Evolutionary conservation across 2,113 vertebrate species (phyloP), one percentile per base, ranked within the genome.

Genomic region (Odobenus rosmarus): DNA sequence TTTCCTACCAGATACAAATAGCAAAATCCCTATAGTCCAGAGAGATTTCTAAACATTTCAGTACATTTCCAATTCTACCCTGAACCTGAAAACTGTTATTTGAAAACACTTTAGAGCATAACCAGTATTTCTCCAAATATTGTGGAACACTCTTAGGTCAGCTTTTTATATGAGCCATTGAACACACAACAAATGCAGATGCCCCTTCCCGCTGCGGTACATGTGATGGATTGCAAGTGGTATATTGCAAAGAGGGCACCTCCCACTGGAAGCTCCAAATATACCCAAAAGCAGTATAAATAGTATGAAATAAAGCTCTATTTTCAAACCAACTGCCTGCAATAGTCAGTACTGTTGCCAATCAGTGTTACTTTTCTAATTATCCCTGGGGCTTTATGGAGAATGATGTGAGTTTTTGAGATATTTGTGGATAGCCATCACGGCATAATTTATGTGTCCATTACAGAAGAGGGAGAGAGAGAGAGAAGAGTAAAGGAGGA

Each of bases 281-380:
- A 96, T 64, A 59, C 21, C 77, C 80, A 77, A 87, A 10, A 92
- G 64, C 77, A 83, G 28, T 7, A 92, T 93, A 49, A 97, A 96
- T 84, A 94, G 49, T 28, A 86, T 64, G 33, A 59, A 85, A 69
- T 85, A 97, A 98, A 97, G 97, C 82, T 92, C 84, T 97, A 46
- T 96, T 98, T 98, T 95, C 95, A 95, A 97, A 74, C 42, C 62
- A 93, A 95, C 87, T 97, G 9, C 93, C 97, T 96, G 12, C 79
- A 96, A 39, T 21, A 57, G 84, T 96, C 96, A 84, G 46, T 57
- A 61, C 31, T 61, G n/a, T 49, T 88, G 94, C 71, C 90, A 97
- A 84, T 83, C 42, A 69, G 14, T 88, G 96, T 97, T 97, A 90
- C 55, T 96, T 72, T 53, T 94, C 49, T 98, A 95, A 91, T 88